Base-by-base conservation (phyloP, 2,113 vertebrate genomes). In the Leucopsar rothschildi region DNA sequence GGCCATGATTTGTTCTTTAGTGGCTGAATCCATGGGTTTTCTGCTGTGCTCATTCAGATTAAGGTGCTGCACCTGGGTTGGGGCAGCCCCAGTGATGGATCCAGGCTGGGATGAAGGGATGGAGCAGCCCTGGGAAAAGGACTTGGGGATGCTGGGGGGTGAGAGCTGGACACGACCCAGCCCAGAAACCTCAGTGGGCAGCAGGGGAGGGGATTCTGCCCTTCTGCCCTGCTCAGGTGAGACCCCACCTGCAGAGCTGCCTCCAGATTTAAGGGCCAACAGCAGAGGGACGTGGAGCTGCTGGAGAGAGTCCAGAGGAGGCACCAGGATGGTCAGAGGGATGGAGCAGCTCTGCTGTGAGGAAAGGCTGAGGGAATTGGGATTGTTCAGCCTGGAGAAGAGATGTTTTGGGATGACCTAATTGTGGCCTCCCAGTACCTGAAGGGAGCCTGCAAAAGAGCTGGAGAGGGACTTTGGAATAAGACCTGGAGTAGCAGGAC, bases 201-300 rank as follows among this genome's bases (percentile, higher is more conserved):
- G 25, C 31, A 76, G 61, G n/a, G 6, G 7, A 55, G 11, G 8
- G 12, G 11, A 82, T 89, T 47, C 45, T 75, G 20, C 24, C 24
- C 53, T 28, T 68, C 16, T 89, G 86, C 8, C 23, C 60, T 0
- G 0, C 53, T 75, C 61, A 29, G 53, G 19, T 68, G 60, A 60
- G 45, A 75, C 20, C 53, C 10, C 45, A 40, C 61, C 45, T 68
- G 61, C 45, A 89, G 68, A 52, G 37, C 52, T 66, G 23, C 45
- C 47, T 22, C 37, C 86, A 59, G 44, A 12, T 4, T 39, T 45
- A 53, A 19, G 11, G 0, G 8, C 17, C 55, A 40, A 4, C 17
- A 35, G 1, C 19, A 21, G 19, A 47, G 13, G 45, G 45, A n/a
- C 0, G 0, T 68, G 69, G 61, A 75, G 19, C 28, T 68, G 45